phyloP scores from a whole-genome alignment of 2,797 vertebrate species.

The Taenioides sp. region DNA sequence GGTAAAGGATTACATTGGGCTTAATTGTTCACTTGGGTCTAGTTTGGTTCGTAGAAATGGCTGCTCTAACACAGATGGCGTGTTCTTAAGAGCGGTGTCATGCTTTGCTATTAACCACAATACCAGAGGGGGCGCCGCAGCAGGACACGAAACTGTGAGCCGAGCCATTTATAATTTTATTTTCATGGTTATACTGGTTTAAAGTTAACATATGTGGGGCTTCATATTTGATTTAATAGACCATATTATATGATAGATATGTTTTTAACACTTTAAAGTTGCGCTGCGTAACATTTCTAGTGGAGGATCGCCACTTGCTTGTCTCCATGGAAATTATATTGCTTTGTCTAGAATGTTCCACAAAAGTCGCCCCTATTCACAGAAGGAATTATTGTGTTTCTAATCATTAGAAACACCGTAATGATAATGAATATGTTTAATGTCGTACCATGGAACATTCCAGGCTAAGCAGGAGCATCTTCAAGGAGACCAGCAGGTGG shows the following conservation, averaged over 20 bases:
- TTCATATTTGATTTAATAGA: slow-evolving; percentile 4
- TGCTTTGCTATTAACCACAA: background rate
- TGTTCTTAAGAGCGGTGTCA: background rate
- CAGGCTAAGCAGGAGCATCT: too few relatives aligned
- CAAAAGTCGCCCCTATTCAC: too few relatives aligned
- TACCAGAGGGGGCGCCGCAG: background rate
- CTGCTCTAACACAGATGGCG: slow-evolving; percentile 13
- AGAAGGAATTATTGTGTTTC: too few relatives aligned
- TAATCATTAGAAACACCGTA: too few relatives aligned
- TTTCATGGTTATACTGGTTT: background rate
- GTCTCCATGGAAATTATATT: too few relatives aligned
- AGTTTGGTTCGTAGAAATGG: background rate
- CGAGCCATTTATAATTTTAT: background rate
- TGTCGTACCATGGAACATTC: too few relatives aligned
- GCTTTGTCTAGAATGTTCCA: too few relatives aligned
- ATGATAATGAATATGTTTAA: too few relatives aligned
- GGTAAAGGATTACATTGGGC: slow-evolving; percentile 6
- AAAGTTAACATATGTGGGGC: background rate
- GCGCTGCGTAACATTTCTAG: too few relatives aligned
- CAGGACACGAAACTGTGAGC: background rate
- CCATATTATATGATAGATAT: background rate
- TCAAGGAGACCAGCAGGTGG: too few relatives aligned
- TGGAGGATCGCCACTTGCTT: too few relatives aligned
- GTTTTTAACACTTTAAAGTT: too few relatives aligned
- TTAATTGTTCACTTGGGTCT: slow-evolving; percentile 23